phyloP scores from a whole-genome alignment of 2,888 invertebrate genomes.

The Melitaea athalia region DNA sequence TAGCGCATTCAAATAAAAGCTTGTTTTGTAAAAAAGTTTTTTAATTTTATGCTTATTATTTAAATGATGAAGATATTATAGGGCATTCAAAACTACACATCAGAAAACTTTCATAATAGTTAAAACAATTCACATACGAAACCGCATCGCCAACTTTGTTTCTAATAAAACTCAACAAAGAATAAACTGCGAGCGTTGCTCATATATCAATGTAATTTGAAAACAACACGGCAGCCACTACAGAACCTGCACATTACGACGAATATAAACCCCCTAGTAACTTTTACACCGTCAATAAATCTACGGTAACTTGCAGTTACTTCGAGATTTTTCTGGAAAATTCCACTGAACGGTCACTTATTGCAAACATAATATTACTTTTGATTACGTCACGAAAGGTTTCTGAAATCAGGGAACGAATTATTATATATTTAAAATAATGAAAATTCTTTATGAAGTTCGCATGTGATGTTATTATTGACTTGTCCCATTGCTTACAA shows the following conservation, averaged over 20 bases:
- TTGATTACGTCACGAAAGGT: not conserved
- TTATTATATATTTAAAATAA: too few relatives aligned
- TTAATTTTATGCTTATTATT: too few relatives aligned
- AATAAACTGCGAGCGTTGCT: slow-evolving; percentile 26
- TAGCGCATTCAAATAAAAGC: too few relatives aligned
- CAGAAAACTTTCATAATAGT: not conserved
- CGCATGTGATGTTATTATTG: too few relatives aligned
- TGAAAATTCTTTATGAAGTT: too few relatives aligned
- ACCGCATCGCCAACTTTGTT: not conserved
- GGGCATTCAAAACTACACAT: too few relatives aligned
- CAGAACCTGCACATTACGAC: slow-evolving; percentile 61
- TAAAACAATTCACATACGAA: not conserved
- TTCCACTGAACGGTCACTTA: not conserved
- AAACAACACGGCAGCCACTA: slow-evolving; percentile 49
- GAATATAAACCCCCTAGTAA: slow-evolving; percentile 58
- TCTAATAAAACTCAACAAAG: slow-evolving; percentile 14
- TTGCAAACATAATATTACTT: slow-evolving; percentile 8
- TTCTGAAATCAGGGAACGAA: not conserved
- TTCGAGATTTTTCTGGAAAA: slow-evolving; percentile 48
- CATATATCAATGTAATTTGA: slow-evolving; percentile 51
- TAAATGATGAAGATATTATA: too few relatives aligned
- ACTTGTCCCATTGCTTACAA: too few relatives aligned
- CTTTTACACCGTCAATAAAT: slow-evolving; percentile 71
- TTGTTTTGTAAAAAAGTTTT: too few relatives aligned
- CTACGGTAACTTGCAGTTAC: slow-evolving; percentile 54